Evolutionary conservation across 2,888 invertebrate species (phyloP), one percentile per base, ranked within the genome.

Genomic region (Patella depressa): DNA sequence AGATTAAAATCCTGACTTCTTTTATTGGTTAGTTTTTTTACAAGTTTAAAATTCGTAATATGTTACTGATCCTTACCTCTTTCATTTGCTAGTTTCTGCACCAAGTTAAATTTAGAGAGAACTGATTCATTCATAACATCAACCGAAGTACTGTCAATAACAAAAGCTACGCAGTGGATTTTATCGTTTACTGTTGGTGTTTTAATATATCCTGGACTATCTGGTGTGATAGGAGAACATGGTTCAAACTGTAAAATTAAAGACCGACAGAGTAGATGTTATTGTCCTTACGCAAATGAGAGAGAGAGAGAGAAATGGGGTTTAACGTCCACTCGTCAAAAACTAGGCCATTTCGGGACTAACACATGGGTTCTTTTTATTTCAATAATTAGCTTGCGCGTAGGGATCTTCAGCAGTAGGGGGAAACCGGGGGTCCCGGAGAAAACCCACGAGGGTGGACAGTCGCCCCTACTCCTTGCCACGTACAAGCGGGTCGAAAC

Each of bases 211-310:
- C 84, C 82, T 14, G 76, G 59, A n/a, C 77, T 78, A n/a, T 84
- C 80, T 0, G 80, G 77, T 1, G 78, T 74, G 19, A 85, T 78
- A 0, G 81, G 73, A 11, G 78, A 71, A n/a, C 79, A 74, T 1
- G 84, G 84, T 69, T 82, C 80, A 54, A 81, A 82, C 83, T 83
- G 79, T 19, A 59, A 53, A 76, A 9, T 1, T 78, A 74, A 85
- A 84, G 11, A 84, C 84, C 19, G 84, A 71, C 17, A 85, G 72
- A 12, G 84, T 34, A 34, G 34, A 34, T 34, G 34, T 3, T 3
- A 34, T 34, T 34, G 2, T 34, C 2, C 34, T 34, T 34, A 34
- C 34, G 2, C 3, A 3, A 4, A 34, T 3, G 34, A 34, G 34
- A 34, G 34, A 34, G 34, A 34, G 34, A 4, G 34, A 2, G 34